Percentiles rank a stretch among this genome's conserved stretches.
Conservation (phyloP, 2,113 vertebrate species). For the Psephotus haematonotus region DNA sequence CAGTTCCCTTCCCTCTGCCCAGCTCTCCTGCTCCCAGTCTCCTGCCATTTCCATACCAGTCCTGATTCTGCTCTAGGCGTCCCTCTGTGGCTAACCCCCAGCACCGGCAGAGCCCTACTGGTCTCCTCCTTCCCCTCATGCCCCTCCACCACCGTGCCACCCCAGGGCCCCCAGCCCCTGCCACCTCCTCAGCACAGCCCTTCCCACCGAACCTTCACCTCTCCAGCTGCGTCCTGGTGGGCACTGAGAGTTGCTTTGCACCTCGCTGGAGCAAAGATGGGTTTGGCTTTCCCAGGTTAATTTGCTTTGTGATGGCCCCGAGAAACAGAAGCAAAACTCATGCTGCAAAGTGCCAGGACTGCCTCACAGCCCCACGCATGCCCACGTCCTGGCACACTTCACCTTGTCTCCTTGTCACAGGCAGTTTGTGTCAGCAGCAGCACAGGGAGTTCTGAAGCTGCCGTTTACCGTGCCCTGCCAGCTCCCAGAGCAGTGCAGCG, state of each 20-base stretch:
- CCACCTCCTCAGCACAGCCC: not conserved
- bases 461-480: rapidly evolving
- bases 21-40: not conserved
- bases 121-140: not conserved
- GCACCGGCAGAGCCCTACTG: rapidly evolving
- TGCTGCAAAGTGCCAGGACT: rapidly evolving
- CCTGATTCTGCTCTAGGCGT: rapidly evolving
- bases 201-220: not conserved
- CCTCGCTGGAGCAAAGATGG: not conserved
- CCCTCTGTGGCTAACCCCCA: not conserved
- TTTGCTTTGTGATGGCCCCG: not conserved
- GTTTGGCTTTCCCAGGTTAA: not conserved
- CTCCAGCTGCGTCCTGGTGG: not conserved
- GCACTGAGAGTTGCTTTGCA: not conserved
- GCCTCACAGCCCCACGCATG: rapidly evolving
- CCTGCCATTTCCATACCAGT: not conserved
- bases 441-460: not conserved
- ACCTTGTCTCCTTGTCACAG: not conserved
- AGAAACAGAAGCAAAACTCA: not conserved
- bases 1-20: not conserved
- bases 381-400: not conserved
- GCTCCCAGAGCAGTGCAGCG: not conserved
- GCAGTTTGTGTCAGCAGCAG: not conserved
- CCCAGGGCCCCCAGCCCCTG: not conserved
- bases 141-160: not conserved